A percentile compares a stretch with the other conserved stretches of the same genome.
Evolutionary conservation across 2,113 vertebrate species (phyloP).

Genomic region (Tichodroma muraria): DNA sequence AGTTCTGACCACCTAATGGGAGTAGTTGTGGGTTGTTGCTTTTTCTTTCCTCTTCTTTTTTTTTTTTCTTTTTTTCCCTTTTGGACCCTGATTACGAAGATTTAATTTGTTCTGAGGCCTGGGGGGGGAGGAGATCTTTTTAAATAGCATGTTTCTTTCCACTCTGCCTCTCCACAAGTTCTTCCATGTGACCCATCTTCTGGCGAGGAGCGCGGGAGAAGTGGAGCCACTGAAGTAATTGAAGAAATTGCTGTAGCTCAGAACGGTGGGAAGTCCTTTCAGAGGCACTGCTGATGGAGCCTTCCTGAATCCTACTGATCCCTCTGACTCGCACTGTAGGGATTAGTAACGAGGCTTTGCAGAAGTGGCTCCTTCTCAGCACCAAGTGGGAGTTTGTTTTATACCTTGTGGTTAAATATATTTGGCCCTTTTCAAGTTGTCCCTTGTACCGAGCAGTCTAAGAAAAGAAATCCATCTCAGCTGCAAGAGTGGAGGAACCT

Average conservation of each 20-base stretch:
- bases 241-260: conserved; percentile 9
- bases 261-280: conserved; percentile 21
- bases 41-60: neutral
- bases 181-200: conserved; percentile 54
- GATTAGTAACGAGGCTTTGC: conserved; percentile 11
- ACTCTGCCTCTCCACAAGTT: conserved; percentile 49
- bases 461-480: neutral
- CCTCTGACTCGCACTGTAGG: conserved; percentile 27
- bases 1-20: conserved; percentile 29
- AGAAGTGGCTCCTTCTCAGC: conserved; percentile 34
- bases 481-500: neutral
- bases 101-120: conserved; percentile 40
- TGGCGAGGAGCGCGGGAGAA: conserved; percentile 1
- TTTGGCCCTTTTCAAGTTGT: conserved; percentile 3
- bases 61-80: neutral
- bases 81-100: conserved; percentile 33
- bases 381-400: conserved; percentile 26
- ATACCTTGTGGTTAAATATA: neutral
- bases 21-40: neutral
- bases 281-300: conserved; percentile 4
- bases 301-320: neutral
- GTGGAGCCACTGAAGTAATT: conserved; percentile 46
- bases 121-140: neutral
- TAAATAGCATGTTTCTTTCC: conserved; percentile 42
- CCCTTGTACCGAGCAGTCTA: neutral